These are phyloP conservation scores for Carlito syrichta DNA, from an alignment of 2,113 vertebrate genomes.

Conservation along the genomic window DNA sequence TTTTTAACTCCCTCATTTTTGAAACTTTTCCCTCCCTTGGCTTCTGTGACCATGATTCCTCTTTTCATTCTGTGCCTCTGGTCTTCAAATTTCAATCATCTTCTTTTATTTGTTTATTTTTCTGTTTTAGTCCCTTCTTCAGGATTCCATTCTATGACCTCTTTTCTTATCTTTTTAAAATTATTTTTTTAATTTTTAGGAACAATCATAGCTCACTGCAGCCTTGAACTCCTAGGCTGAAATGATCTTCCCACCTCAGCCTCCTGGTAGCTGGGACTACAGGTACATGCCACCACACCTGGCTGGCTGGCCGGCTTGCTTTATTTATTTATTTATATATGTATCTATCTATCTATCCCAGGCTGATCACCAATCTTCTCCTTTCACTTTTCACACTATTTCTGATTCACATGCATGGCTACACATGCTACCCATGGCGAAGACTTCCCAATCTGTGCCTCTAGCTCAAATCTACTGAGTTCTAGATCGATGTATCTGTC, in stretches of 20 bases:
- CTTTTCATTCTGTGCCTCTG: background rate
- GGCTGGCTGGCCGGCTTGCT: no score
- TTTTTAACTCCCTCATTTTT: background rate
- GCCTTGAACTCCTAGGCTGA: no score
- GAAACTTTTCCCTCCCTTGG: background rate
- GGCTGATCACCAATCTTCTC: no score
- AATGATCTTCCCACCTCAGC: no score
- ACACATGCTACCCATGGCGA: background rate
- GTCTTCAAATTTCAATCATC: background rate
- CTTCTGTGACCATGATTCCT: background rate
- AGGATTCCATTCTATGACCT: background rate
- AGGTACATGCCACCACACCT: no score
- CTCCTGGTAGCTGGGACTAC: no score
- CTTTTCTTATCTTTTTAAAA: no score
- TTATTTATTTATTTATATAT: no score
- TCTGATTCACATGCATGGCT: background rate
- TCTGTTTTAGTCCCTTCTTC: background rate
- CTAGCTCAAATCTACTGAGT: background rate
- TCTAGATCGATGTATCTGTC: background rate
- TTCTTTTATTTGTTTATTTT: background rate
- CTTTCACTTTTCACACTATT: background rate
- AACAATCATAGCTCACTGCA: no score
- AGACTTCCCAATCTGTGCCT: background rate
- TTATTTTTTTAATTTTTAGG: no score
- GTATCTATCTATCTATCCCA: no score